phyloP scores from a whole-genome alignment of 2,113 vertebrate genomes.

The Verasper variegatus region DNA sequence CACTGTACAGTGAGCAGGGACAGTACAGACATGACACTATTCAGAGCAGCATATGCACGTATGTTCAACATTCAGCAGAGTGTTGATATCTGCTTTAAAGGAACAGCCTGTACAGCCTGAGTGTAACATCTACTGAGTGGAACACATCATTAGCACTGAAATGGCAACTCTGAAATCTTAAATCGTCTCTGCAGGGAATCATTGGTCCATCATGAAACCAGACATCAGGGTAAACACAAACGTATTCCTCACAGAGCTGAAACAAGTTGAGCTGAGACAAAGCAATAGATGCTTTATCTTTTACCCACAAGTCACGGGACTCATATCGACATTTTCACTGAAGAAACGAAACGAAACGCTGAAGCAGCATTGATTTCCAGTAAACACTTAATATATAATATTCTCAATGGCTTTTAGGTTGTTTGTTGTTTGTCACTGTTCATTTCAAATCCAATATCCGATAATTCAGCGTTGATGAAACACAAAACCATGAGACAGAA shows the following conservation, averaged over 20 bases:
- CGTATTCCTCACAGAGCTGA: background rate
- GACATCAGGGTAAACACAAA: background rate
- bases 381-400: background rate
- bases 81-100: background rate
- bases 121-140: background rate
- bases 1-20: background rate
- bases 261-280: background rate
- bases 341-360: no score
- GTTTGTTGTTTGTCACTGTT: background rate
- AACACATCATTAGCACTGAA: background rate
- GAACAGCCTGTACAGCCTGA: background rate
- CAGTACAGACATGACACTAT: conserved; percentile 3
- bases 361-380: background rate
- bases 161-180: background rate
- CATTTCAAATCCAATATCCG: background rate
- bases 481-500: conserved; percentile 4
- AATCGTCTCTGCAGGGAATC: conserved; percentile 8
- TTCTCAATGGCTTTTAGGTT: background rate
- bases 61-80: conserved; percentile 28
- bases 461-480: background rate
- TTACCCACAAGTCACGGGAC: background rate
- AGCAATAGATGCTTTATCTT: background rate
- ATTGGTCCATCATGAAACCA: conserved; percentile 20
- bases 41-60: background rate
- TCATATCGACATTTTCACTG: background rate